Percentiles rank a stretch among this genome's conserved stretches.
phyloP scores from a whole-genome alignment of 2,797 vertebrate genomes.

The Onychomys arenicola region DNA sequence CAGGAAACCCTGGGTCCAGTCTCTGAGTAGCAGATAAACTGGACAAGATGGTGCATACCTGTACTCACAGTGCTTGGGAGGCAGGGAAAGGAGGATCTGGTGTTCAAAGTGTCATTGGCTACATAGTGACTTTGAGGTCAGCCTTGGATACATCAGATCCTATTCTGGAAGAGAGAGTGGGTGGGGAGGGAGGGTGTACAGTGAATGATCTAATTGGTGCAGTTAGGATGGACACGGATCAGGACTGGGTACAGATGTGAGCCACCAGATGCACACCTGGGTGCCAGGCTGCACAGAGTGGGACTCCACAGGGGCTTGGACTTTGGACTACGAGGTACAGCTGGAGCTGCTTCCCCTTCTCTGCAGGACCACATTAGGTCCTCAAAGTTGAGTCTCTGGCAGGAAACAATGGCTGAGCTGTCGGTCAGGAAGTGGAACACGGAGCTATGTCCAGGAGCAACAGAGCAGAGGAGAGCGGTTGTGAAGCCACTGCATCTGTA shows the following conservation, averaged over 20 bases:
- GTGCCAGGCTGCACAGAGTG: rapidly evolving
- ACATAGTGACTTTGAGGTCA: neutral
- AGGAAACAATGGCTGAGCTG: no score
- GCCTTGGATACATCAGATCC: neutral
- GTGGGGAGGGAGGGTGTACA: no score
- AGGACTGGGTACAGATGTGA: neutral
- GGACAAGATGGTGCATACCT: neutral
- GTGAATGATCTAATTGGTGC: neutral
- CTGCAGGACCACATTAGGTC: neutral
- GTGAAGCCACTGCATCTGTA: neutral
- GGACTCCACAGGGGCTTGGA: neutral
- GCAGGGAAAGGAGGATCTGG: neutral
- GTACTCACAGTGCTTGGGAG: neutral
- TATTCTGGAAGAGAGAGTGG: neutral
- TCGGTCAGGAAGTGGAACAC: neutral
- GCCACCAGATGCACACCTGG: neutral
- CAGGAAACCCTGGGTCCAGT: neutral
- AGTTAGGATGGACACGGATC: neutral
- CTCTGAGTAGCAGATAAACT: neutral
- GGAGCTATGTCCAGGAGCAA: neutral
- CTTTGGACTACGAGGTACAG: neutral
- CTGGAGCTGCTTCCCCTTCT: neutral
- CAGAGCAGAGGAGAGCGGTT: neutral
- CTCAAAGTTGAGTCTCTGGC: neutral
- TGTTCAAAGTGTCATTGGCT: neutral